Conservation (phyloP, 2,113 vertebrate species). For the Vireo altiloquus region DNA sequence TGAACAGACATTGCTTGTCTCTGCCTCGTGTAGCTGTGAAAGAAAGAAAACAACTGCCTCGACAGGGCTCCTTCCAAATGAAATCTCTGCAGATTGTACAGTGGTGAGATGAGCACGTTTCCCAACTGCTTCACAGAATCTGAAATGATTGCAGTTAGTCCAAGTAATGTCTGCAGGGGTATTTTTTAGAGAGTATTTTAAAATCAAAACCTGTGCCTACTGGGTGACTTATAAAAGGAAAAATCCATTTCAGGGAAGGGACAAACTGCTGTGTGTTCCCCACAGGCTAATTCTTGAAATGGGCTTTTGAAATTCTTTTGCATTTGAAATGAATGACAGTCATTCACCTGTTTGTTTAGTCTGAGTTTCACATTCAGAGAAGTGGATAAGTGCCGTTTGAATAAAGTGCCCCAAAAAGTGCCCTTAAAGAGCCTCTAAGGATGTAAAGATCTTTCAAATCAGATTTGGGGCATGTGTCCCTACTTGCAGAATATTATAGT, state of each 20-base stretch:
- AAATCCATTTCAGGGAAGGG: background rate
- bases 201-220: constrained; percentile 26
- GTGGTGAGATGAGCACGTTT: background rate
- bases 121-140: background rate
- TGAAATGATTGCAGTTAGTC: constrained; percentile 4
- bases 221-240: constrained; percentile 14
- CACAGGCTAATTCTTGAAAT: constrained; percentile 36
- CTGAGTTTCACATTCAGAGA: background rate
- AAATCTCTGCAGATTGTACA: background rate
- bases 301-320: constrained; percentile 15
- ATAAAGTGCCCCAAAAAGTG: background rate
- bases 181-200: constrained; percentile 12
- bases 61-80: background rate
- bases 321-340: constrained; percentile 7
- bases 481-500: background rate
- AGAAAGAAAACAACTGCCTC: background rate
- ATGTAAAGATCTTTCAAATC: background rate
- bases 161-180: background rate
- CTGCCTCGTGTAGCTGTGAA: background rate
- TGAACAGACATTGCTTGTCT: background rate
- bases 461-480: background rate
- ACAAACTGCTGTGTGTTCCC: constrained; percentile 11
- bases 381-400: background rate
- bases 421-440: background rate
- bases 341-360: constrained; percentile 14